Conservation (phyloP, 2,888 invertebrate genomes). For the Melinaea menophilus region DNA sequence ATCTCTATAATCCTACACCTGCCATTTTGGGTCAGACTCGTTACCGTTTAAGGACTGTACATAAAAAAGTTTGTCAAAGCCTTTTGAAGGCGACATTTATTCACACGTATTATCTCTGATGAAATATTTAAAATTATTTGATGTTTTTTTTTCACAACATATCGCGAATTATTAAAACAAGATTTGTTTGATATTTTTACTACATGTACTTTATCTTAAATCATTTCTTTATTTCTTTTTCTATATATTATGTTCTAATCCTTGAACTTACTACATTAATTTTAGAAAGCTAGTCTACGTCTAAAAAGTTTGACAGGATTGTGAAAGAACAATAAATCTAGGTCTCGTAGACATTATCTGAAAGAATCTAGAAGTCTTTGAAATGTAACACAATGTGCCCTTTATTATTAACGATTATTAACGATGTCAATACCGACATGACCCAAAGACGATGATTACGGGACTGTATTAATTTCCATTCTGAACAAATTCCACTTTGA, state of each 20-base stretch:
- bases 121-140: slow-evolving; percentile 1
- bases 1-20: slow-evolving; percentile 20
- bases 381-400: background rate
- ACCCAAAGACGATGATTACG: slow-evolving; percentile 20
- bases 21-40: slow-evolving; percentile 14
- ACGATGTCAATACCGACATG: slow-evolving; percentile 14
- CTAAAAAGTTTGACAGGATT: too few relatives aligned
- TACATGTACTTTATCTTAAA: background rate
- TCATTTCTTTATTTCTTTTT: background rate
- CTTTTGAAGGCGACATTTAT: slow-evolving; percentile 8
- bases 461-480: slow-evolving; percentile 29
- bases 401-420: slow-evolving; percentile 6
- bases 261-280: too few relatives aligned
- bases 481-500: slow-evolving; percentile 27
- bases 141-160: background rate
- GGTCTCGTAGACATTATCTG: background rate
- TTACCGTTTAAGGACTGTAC: slow-evolving; percentile 16
- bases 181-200: background rate
- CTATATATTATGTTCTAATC: too few relatives aligned
- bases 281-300: too few relatives aligned
- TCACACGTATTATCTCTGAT: background rate
- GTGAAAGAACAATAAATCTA: too few relatives aligned
- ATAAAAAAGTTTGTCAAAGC: slow-evolving; percentile 19
- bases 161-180: background rate
- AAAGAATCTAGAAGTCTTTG: background rate